Evolutionary conservation across 2,797 vertebrate genomes (phyloP).

Genomic region (Paguma larvata): DNA sequence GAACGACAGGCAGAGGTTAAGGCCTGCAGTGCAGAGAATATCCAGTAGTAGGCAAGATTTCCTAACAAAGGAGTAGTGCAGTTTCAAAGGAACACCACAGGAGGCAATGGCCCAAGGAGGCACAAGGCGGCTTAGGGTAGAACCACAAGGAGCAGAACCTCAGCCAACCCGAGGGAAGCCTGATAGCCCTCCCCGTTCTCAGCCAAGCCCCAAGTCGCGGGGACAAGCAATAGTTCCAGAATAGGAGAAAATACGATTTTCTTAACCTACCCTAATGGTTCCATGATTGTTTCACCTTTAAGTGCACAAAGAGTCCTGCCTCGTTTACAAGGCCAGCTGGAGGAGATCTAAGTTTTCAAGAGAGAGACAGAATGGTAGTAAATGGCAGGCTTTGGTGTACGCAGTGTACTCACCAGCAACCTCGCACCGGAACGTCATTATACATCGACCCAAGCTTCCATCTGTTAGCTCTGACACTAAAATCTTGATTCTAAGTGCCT

Average conservation of each 20-base stretch:
- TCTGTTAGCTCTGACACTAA: not conserved
- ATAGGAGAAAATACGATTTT: constrained; percentile 11
- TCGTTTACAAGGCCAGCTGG: not conserved
- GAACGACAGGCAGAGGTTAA: constrained; percentile 7
- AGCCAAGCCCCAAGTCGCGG: not conserved
- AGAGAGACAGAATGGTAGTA: not conserved
- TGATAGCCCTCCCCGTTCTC: not conserved
- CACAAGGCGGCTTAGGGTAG: not conserved
- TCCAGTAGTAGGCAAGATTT: not conserved
- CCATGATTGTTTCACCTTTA: constrained; percentile 8
- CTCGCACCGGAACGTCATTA: not conserved
- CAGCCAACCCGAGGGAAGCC: not conserved
- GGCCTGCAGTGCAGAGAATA: not conserved
- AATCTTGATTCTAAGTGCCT: constrained; percentile 30
- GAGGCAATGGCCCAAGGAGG: not conserved
- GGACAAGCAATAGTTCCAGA: not conserved
- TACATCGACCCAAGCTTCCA: not conserved
- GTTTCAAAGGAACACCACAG: not conserved
- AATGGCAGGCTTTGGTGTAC: not conserved
- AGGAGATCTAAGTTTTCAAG: not conserved
- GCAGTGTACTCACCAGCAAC: not conserved
- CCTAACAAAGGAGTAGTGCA: not conserved
- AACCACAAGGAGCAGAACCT: not conserved
- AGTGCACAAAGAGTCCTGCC: not conserved
- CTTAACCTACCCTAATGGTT: not conserved